Conservation (phyloP, 2,797 vertebrate species). For the Catharus ustulatus region DNA sequence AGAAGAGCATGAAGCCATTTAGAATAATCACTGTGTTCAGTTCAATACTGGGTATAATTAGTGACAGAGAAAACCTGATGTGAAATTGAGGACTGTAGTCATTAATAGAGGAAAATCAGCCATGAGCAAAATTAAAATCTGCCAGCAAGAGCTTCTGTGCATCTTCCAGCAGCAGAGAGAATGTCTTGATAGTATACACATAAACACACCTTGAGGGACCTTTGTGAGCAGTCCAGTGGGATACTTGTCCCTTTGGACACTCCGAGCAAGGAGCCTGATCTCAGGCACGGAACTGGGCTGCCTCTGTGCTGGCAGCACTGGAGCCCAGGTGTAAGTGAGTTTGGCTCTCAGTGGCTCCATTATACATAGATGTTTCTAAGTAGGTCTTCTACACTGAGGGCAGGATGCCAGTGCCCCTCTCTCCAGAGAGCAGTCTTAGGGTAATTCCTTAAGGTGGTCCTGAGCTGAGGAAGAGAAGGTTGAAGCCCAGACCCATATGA, state of each 20-base stretch:
- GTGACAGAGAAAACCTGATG: not conserved
- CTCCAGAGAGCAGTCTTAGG: not conserved
- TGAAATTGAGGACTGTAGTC: constrained; percentile 3
- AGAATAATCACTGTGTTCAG: not conserved
- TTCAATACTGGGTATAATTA: constrained; percentile 10
- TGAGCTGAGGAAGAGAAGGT: not conserved
- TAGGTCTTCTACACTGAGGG: not conserved
- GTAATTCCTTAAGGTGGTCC: not conserved
- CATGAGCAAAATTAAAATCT: constrained; percentile 8
- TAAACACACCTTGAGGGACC: not conserved
- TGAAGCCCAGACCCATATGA: not conserved
- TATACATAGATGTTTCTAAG: not conserved
- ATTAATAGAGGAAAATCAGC: constrained; percentile 50
- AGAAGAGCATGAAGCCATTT: not conserved
- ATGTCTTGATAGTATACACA: not conserved
- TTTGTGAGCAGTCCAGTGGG: not conserved
- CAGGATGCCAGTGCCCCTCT: not conserved
- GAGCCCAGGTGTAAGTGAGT: not conserved
- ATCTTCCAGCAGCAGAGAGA: not conserved
- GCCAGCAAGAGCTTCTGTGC: not conserved
- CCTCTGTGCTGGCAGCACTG: not conserved
- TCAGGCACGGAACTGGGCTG: rapidly evolving
- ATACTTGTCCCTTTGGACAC: not conserved
- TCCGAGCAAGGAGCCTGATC: not conserved
- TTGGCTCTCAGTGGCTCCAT: not conserved